Percentiles rank a stretch among this genome's conserved stretches.
Conservation (phyloP, 2,113 vertebrate genomes). For the Anseranas semipalmata region DNA sequence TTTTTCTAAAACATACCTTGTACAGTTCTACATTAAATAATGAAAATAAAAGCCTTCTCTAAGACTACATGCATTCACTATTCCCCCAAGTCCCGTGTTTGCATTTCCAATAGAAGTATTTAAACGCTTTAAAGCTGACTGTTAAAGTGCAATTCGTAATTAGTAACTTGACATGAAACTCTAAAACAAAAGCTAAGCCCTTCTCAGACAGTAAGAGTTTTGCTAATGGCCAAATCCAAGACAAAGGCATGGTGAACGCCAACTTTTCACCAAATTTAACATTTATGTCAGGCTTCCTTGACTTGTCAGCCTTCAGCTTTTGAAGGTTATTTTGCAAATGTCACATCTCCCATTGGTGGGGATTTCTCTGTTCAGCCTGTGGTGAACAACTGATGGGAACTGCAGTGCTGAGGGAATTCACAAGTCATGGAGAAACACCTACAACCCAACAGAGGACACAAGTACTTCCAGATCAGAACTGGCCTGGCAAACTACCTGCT, state of each 20-base stretch:
- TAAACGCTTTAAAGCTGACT: background rate
- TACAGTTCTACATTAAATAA: background rate
- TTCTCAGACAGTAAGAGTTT: background rate
- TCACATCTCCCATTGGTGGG: background rate
- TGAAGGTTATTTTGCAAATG: background rate
- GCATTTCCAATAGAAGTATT: background rate
- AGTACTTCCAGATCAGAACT: background rate
- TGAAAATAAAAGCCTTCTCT: background rate
- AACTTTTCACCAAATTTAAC: background rate
- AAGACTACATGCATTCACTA: background rate
- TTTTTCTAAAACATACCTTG: background rate
- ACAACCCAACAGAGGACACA: rapidly evolving
- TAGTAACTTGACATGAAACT: background rate
- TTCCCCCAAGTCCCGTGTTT: background rate
- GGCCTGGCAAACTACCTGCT: background rate
- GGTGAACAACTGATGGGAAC: background rate
- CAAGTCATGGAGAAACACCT: background rate
- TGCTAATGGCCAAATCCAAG: background rate
- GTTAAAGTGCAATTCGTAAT: background rate
- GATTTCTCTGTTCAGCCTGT: background rate
- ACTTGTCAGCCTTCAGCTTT: background rate
- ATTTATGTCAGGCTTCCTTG: background rate
- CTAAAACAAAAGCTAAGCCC: background rate
- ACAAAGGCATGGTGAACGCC: background rate
- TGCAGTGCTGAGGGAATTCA: background rate